Evolutionary conservation across 2,888 invertebrate genomes (phyloP).

Genomic region (Oegoconia quadripuncta): DNA sequence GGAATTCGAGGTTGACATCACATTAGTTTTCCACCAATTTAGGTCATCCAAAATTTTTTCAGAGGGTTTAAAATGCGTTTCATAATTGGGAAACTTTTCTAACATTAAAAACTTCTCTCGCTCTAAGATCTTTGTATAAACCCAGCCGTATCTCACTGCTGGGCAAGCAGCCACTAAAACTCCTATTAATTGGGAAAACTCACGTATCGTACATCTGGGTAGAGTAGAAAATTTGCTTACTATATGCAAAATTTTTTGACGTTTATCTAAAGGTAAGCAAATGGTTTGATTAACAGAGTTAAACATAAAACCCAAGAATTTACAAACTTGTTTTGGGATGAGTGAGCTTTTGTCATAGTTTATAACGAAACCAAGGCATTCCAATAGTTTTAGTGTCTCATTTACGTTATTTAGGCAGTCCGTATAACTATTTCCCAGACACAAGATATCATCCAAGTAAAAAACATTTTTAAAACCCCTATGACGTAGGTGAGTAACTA

Average conservation of each 20-base stretch:
- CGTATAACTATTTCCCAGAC: conserved; percentile 8
- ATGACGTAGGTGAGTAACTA: conserved; percentile 1
- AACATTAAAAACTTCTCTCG: conserved; percentile 1
- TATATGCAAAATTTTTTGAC: conserved; percentile 6
- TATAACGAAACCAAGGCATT: conserved; percentile 17
- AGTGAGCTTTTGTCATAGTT: conserved; percentile 18
- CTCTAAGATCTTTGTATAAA: conserved; percentile 15
- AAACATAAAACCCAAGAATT: conserved; percentile 17
- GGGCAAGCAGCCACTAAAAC: conserved; percentile 13
- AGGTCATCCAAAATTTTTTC: conserved; percentile 5
- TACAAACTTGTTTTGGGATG: conserved; percentile 4
- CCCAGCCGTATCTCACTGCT: conserved; percentile 14
- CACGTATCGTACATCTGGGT: conserved; percentile 8
- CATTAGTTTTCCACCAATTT: conserved; percentile 13
- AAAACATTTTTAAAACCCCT: conserved; percentile 6
- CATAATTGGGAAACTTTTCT: conserved; percentile 4
- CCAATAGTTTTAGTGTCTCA: conserved; percentile 8
- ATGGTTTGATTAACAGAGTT: conserved; percentile 10
- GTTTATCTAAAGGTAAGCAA: conserved; percentile 12
- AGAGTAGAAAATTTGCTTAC: conserved; percentile 7
- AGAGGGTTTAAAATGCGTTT: conserved; percentile 4
- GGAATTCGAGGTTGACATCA: background rate
- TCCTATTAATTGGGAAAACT: conserved; percentile 16
- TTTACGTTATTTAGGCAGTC: conserved; percentile 14
- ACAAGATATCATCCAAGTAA: conserved; percentile 16